Evolutionary conservation across 1,140 invertebrate species (phyloP).

Genomic region (Pantala flavescens): DNA sequence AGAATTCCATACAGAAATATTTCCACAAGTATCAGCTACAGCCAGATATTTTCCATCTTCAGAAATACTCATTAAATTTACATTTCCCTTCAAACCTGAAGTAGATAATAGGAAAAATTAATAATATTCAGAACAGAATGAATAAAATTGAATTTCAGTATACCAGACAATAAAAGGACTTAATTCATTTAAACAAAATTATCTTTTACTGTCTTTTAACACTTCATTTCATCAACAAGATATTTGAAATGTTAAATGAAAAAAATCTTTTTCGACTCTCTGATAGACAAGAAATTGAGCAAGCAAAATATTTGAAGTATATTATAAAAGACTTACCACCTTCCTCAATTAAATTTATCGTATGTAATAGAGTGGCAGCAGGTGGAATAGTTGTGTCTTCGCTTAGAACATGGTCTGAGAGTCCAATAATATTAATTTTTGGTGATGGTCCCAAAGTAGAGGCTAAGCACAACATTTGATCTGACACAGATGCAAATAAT

Average conservation of each 20-base stretch:
- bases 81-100: slow-evolving; percentile 38
- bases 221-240: too few relatives aligned
- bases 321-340: background rate
- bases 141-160: too few relatives aligned
- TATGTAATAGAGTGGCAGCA: background rate
- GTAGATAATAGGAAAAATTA: background rate
- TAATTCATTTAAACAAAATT: too few relatives aligned
- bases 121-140: too few relatives aligned
- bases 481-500: background rate
- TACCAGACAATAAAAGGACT: too few relatives aligned
- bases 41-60: slow-evolving; percentile 48
- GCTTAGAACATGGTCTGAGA: background rate
- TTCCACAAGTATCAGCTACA: slow-evolving; percentile 44
- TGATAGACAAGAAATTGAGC: too few relatives aligned
- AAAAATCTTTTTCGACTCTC: too few relatives aligned
- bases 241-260: too few relatives aligned
- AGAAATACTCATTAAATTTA: slow-evolving; percentile 43
- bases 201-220: too few relatives aligned
- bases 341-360: background rate
- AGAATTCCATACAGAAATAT: slow-evolving; percentile 48
- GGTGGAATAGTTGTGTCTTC: background rate
- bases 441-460: background rate
- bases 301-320: too few relatives aligned
- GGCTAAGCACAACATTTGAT: background rate
- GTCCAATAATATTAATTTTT: background rate